Evolutionary conservation across 1,140 invertebrate species (phyloP).

Genomic region (Zaprionus ornatus): DNA sequence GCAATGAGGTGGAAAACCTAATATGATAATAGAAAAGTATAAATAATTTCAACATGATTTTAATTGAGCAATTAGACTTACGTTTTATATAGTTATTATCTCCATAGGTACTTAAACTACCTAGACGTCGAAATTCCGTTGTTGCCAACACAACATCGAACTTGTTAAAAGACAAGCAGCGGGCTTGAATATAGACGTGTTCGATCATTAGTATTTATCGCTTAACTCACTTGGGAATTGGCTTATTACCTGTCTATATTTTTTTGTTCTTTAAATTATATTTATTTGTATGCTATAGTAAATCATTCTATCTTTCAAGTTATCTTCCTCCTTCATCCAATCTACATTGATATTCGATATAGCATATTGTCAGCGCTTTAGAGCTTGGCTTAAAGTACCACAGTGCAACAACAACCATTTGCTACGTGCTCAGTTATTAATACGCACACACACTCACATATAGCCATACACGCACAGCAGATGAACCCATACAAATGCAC

Average conservation of each 20-base stretch:
- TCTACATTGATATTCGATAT: not conserved
- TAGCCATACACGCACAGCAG: constrained; percentile 19
- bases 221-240: too few relatives aligned
- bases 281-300: too few relatives aligned
- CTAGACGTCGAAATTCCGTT: too few relatives aligned
- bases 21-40: not conserved
- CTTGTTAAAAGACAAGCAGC: too few relatives aligned
- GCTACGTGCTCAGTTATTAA: constrained; percentile 59
- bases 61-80: not conserved
- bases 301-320: too few relatives aligned
- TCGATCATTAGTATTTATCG: too few relatives aligned
- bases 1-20: not conserved
- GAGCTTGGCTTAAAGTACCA: constrained; percentile 22
- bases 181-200: too few relatives aligned
- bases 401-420: constrained; percentile 3
- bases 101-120: not conserved
- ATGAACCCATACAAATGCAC: constrained; percentile 64
- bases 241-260: too few relatives aligned
- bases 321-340: not conserved
- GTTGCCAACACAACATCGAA: too few relatives aligned
- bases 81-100: not conserved
- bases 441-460: constrained; percentile 6
- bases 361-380: not conserved
- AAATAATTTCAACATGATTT: not conserved
- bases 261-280: too few relatives aligned